Conservation (phyloP, 2,113 vertebrate genomes). For the Nothocercus nigrocapillus region DNA sequence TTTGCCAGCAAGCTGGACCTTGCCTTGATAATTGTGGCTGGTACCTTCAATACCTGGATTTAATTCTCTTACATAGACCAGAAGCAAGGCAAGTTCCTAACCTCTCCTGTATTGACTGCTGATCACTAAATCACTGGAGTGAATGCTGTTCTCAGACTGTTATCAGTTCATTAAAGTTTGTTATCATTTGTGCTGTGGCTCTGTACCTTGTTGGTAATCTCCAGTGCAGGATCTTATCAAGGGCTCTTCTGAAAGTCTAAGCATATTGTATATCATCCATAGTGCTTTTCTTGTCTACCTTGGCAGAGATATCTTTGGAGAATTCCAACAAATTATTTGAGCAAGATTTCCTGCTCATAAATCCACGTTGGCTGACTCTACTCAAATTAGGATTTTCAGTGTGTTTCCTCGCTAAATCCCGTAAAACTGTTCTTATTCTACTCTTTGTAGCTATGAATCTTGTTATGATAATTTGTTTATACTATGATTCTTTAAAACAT, state of each 20-base stretch:
- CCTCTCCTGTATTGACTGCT: constrained; percentile 15
- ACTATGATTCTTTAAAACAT: constrained; percentile 18
- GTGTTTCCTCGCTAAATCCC: constrained; percentile 46
- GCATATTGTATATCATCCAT: constrained; percentile 15
- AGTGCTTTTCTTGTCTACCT: constrained; percentile 52
- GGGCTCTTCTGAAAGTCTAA: constrained; percentile 13
- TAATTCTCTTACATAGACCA: constrained; percentile 65
- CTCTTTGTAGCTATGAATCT: constrained; percentile 8
- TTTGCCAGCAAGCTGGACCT: constrained; percentile 37
- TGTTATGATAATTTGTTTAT: constrained; percentile 67
- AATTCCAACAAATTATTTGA: constrained; percentile 60
- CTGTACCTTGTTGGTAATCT: constrained; percentile 62
- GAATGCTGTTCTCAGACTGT: constrained; percentile 32
- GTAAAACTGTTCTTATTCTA: background rate
- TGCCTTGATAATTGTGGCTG: background rate
- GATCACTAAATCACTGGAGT: background rate
- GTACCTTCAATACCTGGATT: constrained; percentile 68
- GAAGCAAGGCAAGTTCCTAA: constrained; percentile 46
- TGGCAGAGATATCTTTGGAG: constrained; percentile 55
- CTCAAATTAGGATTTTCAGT: constrained; percentile 51
- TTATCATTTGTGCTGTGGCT: constrained; percentile 32
- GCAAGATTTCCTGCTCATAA: constrained; percentile 38
- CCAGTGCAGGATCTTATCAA: constrained; percentile 50
- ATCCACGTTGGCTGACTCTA: constrained; percentile 14
- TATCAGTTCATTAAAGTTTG: constrained; percentile 73